Conservation (phyloP, 2,888 invertebrate genomes). For the Exocentrus adspersus region DNA sequence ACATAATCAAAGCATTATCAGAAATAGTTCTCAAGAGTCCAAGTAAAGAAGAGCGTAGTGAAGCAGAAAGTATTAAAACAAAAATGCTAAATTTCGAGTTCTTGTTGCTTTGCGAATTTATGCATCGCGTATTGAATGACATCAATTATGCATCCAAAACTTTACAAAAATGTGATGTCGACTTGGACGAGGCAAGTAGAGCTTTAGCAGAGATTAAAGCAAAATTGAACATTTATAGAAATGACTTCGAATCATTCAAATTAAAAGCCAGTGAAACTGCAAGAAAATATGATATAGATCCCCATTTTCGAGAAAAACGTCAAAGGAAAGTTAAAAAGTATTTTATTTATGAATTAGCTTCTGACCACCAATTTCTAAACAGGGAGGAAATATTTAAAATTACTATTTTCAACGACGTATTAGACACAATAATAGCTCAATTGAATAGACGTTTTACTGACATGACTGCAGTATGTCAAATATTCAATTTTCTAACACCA, state of each 20-base stretch:
- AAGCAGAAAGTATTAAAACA: constrained; percentile 16
- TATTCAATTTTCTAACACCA: constrained; percentile 21
- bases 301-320: constrained; percentile 23
- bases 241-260: constrained; percentile 26
- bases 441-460: constrained; percentile 16
- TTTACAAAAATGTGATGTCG: constrained; percentile 16
- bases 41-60: constrained; percentile 16
- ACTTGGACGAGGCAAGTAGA: constrained; percentile 18
- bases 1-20: constrained; percentile 19
- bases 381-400: constrained; percentile 14
- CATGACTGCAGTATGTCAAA: constrained; percentile 12
- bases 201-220: constrained; percentile 16
- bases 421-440: constrained; percentile 14
- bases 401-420: constrained; percentile 12
- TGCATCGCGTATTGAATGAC: constrained; percentile 23
- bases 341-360: constrained; percentile 24
- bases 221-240: constrained; percentile 21
- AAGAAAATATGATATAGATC: constrained; percentile 10
- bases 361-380: constrained; percentile 21
- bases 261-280: constrained; percentile 20
- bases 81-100: constrained; percentile 22
- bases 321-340: constrained; percentile 26
- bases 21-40: constrained; percentile 20
- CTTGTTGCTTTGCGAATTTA: constrained; percentile 26
- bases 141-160: constrained; percentile 26